Conservation (phyloP, 2,113 vertebrate species). For the Gracilinanus agilis region DNA sequence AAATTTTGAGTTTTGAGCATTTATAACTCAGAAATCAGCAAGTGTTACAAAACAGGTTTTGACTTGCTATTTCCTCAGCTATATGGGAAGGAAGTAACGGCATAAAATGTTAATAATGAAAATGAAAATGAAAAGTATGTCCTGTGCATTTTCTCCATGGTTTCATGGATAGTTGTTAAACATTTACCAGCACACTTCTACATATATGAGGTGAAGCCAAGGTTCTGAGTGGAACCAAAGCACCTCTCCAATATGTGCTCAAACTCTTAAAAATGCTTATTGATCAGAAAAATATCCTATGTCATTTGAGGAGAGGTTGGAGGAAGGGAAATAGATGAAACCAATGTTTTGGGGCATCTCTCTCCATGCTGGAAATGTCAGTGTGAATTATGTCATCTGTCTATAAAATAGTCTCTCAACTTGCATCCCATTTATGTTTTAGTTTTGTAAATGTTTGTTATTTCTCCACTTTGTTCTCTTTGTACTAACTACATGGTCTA, state of each 20-base stretch:
- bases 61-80: not conserved
- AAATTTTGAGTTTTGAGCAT: not conserved
- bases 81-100: not conserved
- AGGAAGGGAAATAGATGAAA: no score
- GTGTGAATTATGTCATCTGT: not conserved
- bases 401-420: not conserved
- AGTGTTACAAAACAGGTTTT: not conserved
- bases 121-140: not conserved
- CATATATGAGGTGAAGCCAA: not conserved
- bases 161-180: not conserved
- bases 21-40: not conserved
- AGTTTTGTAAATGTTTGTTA: slow-evolving; percentile 36
- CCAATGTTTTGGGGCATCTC: no score
- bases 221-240: not conserved
- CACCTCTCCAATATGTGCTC: no score
- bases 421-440: slow-evolving; percentile 35
- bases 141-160: not conserved
- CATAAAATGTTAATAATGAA: not conserved
- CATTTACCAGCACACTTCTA: not conserved
- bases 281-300: no score
- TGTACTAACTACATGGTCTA: slow-evolving; percentile 21
- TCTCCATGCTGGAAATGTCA: not conserved
- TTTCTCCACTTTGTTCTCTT: slow-evolving; percentile 44
- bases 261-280: no score
- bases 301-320: no score